A percentile compares a stretch with the other conserved stretches of the same genome.
Evolutionary conservation across 2,797 vertebrate genomes (phyloP).

Genomic region (Sebastes nivosus): DNA sequence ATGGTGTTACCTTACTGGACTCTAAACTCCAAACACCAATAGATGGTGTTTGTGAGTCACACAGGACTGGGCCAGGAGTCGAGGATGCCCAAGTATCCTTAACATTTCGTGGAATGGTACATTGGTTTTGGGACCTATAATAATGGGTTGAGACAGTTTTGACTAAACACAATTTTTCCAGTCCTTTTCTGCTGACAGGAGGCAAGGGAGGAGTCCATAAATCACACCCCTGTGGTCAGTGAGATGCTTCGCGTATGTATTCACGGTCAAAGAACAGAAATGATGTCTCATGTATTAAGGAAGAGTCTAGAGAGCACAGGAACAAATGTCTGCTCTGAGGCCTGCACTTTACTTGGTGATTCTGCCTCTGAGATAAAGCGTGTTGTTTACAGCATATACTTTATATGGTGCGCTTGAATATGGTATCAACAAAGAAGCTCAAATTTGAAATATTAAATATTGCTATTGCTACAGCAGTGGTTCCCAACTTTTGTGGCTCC

Average conservation of each 20-base stretch:
- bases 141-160: slow-evolving; percentile 30
- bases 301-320: background rate
- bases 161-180: slow-evolving; percentile 41
- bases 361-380: background rate
- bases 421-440: background rate
- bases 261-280: slow-evolving; percentile 29
- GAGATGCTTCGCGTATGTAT: slow-evolving; percentile 41
- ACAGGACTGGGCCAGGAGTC: background rate
- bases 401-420: background rate
- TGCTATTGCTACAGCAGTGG: background rate
- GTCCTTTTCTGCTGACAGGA: slow-evolving; percentile 37
- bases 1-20: background rate
- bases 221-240: slow-evolving; percentile 48
- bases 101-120: background rate
- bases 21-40: background rate
- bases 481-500: no score
- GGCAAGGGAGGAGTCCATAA: slow-evolving; percentile 51
- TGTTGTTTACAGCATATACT: background rate
- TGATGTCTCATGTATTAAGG: slow-evolving; percentile 15
- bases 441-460: background rate
- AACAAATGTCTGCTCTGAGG: background rate
- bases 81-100: background rate
- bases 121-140: slow-evolving; percentile 42
- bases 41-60: slow-evolving; percentile 11
- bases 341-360: background rate